Conservation (phyloP, 2,888 invertebrate genomes). For the Serrognathus titanus region DNA sequence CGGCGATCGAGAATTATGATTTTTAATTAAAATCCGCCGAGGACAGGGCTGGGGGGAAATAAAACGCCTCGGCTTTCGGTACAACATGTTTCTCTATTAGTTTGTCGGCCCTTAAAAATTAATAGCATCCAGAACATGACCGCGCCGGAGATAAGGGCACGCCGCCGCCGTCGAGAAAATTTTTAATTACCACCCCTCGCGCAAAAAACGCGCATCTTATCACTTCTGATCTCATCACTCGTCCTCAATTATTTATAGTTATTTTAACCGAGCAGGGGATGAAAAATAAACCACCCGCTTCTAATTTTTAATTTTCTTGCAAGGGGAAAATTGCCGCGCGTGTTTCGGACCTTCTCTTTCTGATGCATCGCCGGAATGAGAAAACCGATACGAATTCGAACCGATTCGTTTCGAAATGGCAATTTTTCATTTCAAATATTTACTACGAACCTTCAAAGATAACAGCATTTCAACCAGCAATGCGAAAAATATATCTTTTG, state of each 20-base stretch:
- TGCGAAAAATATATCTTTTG: not conserved
- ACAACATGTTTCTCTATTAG: not conserved
- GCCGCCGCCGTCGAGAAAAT: conserved; percentile 26
- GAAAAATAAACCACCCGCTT: conserved; percentile 41
- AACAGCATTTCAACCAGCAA: not conserved
- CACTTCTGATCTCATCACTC: conserved; percentile 41
- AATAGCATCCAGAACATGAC: conserved; percentile 9
- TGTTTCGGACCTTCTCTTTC: not conserved
- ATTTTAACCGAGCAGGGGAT: conserved; percentile 41
- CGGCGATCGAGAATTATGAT: conserved; percentile 23
- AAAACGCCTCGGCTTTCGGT: not conserved
- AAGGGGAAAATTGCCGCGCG: not conserved
- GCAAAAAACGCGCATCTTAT: conserved; percentile 36
- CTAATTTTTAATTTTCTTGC: conserved; percentile 36
- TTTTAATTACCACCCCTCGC: conserved; percentile 33
- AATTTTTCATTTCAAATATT: not conserved
- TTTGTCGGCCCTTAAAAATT: not conserved
- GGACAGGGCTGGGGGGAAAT: not conserved
- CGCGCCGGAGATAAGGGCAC: conserved; percentile 4
- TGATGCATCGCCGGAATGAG: not conserved
- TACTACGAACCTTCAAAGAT: too few species aligned
- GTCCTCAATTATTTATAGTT: conserved; percentile 48
- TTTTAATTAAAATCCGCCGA: conserved; percentile 14
- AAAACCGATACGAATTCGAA: too few species aligned
- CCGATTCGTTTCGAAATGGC: too few species aligned